These are phyloP conservation scores for Physella acuta DNA, from an alignment of 1,140 invertebrate genomes.

Conservation along the genomic window DNA sequence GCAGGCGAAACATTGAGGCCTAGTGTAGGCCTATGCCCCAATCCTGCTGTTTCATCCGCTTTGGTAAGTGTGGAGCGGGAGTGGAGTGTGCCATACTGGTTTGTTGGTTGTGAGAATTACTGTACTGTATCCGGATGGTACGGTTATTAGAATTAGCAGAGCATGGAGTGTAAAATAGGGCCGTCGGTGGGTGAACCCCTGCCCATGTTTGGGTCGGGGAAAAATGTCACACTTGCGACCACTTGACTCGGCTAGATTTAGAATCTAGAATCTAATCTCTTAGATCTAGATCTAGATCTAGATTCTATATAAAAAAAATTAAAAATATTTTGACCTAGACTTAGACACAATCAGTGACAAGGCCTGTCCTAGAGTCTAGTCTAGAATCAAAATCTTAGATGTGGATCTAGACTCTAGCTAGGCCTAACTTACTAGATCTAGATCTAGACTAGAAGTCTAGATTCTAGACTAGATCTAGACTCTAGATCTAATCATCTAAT, in stretches of 20 bases:
- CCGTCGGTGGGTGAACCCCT: too few relatives aligned
- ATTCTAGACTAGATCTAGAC: neutral
- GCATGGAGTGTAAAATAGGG: too few relatives aligned
- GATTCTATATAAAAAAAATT: neutral
- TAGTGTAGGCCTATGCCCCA: too few relatives aligned
- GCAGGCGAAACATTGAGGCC: neutral
- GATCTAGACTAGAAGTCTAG: neutral
- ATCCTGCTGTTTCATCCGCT: too few relatives aligned
- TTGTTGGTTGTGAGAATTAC: too few relatives aligned
- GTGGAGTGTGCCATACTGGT: too few relatives aligned
- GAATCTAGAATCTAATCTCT: neutral
- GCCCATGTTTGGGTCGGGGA: too few relatives aligned
- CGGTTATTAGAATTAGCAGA: too few relatives aligned
- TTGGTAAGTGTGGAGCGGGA: too few relatives aligned
- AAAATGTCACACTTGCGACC: too few relatives aligned
- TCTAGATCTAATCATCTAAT: neutral
- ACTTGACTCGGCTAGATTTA: neutral
- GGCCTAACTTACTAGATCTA: neutral
- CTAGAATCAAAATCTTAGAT: neutral
- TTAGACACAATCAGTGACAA: too few relatives aligned
- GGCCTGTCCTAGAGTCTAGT: neutral
- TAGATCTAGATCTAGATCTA: neutral
- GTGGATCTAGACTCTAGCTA: neutral
- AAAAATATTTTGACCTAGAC: neutral
- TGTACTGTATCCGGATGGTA: neutral